These are phyloP conservation scores for Gastracanthus pulcherrimus DNA, from an alignment of 2,888 invertebrate genomes.

Conservation along the genomic window DNA sequence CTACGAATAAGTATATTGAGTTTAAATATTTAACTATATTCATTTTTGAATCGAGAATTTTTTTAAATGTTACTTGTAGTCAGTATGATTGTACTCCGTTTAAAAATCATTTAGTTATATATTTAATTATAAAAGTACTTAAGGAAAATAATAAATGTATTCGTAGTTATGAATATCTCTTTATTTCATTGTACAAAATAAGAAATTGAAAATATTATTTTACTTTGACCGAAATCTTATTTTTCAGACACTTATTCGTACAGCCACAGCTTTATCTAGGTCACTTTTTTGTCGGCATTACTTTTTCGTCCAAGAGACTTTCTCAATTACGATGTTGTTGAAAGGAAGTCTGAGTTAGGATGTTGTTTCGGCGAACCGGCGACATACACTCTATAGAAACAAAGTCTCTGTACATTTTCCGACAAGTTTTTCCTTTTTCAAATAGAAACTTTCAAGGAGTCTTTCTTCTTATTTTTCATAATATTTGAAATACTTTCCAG, in stretches of 20 bases:
- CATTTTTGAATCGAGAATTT: too few species aligned
- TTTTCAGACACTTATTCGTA: not conserved
- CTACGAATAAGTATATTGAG: too few species aligned
- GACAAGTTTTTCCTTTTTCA: not conserved
- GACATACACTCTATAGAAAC: not conserved
- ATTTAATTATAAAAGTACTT: too few species aligned
- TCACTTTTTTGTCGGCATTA: not conserved
- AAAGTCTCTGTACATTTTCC: not conserved
- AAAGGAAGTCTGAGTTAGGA: not conserved
- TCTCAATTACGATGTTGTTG: constrained; percentile 30
- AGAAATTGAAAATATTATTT: not conserved
- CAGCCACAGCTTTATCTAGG: not conserved
- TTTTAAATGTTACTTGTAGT: too few species aligned
- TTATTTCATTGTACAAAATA: too few species aligned
- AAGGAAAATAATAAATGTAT: too few species aligned
- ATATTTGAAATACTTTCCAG: not conserved
- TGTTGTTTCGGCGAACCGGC: constrained; percentile 1
- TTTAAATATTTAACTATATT: too few species aligned
- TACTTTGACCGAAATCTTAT: not conserved
- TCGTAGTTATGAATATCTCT: too few species aligned
- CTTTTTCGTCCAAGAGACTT: constrained; percentile 1
- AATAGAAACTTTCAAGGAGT: not conserved
- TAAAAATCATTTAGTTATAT: too few species aligned
- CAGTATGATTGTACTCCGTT: too few species aligned
- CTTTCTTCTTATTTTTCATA: not conserved